These are phyloP conservation scores for Pocillopora damicornis DNA, from an alignment of 64 coral and sea anemone genomes.

Conservation along the genomic window DNA sequence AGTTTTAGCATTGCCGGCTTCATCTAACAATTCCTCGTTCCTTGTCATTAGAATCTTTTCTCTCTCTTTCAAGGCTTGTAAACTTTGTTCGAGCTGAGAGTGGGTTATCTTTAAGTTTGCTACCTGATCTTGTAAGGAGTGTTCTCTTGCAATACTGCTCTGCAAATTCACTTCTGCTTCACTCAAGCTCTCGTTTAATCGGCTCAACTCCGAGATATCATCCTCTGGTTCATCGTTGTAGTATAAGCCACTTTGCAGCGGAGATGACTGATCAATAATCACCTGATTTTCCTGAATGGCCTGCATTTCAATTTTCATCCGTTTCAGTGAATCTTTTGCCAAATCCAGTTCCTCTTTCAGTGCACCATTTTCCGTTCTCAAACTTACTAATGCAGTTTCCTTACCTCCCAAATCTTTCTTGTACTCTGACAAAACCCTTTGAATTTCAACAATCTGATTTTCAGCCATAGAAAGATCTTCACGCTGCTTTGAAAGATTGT, in stretches of 20 bases:
- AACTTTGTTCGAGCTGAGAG: not conserved
- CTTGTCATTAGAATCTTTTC: not conserved
- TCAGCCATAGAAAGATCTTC: conserved; percentile 7
- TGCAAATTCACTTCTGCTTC: conserved; percentile 15
- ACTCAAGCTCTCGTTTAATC: conserved; percentile 9
- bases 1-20: not conserved
- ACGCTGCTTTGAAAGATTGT: not conserved
- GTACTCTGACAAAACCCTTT: not conserved
- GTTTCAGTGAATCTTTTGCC: conserved; percentile 6
- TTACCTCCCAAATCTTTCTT: conserved; percentile 15
- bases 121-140: conserved; percentile 12
- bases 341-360: conserved; percentile 15
- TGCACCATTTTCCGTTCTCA: not conserved
- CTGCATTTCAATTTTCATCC: conserved; percentile 22
- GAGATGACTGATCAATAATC: not conserved
- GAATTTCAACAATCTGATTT: not conserved
- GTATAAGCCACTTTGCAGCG: not conserved
- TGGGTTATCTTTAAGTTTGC: not conserved
- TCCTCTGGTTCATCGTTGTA: not conserved
- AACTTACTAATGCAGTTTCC: not conserved
- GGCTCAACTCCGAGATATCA: not conserved
- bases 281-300: conserved; percentile 15
- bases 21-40: not conserved
- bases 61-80: not conserved
- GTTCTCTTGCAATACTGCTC: not conserved